Evolutionary conservation across 2,888 invertebrate genomes (phyloP).

Genomic region (Microplitis deprimator): DNA sequence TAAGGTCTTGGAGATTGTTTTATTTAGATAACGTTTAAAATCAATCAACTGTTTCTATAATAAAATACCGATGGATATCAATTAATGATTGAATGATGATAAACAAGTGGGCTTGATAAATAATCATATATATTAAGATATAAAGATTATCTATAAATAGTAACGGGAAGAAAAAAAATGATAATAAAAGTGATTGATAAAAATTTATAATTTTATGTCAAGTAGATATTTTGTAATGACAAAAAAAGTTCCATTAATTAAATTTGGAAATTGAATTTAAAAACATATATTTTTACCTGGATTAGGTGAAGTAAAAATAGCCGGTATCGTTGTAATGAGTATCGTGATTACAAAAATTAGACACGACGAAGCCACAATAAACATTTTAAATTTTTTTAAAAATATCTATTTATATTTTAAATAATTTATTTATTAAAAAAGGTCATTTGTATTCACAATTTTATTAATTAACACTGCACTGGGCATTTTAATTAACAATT

Average conservation of each 20-base stretch:
- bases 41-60: background rate
- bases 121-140: background rate
- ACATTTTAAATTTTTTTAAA: conserved; percentile 53
- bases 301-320: conserved; percentile 60
- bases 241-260: background rate
- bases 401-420: background rate
- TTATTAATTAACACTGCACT: no score
- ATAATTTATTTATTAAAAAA: background rate
- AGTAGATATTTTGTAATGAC: background rate
- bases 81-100: background rate
- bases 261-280: background rate
- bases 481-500: no score
- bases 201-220: background rate
- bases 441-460: no score
- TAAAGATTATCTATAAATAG: background rate
- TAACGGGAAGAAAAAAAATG: background rate
- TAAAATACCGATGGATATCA: conserved; percentile 3
- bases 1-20: conserved; percentile 5
- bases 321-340: conserved; percentile 58
- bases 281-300: conserved; percentile 53
- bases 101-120: conserved; percentile 7
- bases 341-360: conserved; percentile 58
- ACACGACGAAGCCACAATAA: conserved; percentile 59
- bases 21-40: conserved; percentile 8
- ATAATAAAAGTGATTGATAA: background rate